These are phyloP conservation scores for Cuniculus paca DNA, from an alignment of 2,797 vertebrate genomes.

Conservation along the genomic window DNA sequence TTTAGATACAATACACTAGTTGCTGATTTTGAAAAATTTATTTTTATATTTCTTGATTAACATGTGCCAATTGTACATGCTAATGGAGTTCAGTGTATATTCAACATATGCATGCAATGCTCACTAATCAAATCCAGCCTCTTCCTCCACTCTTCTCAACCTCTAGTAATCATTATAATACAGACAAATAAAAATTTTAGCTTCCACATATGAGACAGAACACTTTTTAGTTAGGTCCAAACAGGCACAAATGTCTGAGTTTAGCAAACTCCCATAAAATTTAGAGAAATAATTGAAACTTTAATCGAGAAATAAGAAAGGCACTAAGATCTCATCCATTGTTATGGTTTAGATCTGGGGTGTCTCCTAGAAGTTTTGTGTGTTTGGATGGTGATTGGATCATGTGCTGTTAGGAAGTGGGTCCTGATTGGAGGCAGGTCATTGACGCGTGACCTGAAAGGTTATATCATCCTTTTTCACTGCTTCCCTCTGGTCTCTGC, in stretches of 20 bases:
- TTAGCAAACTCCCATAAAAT: constrained; percentile 5
- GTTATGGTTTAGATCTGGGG: background rate
- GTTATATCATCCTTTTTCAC: background rate
- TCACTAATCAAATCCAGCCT: background rate
- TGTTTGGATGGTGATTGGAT: background rate
- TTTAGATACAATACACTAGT: background rate
- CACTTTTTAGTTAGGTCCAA: background rate
- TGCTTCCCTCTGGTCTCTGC: background rate
- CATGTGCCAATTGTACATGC: background rate
- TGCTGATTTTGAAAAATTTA: background rate
- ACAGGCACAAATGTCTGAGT: background rate
- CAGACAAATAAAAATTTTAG: background rate
- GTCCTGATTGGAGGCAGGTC: background rate
- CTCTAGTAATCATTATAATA: background rate
- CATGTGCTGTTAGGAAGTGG: background rate
- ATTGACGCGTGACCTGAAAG: background rate
- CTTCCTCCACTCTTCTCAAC: background rate
- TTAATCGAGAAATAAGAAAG: background rate
- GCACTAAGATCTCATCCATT: background rate
- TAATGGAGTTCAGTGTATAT: background rate
- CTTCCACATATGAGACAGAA: background rate
- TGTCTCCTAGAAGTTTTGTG: background rate
- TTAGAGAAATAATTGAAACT: constrained; percentile 12
- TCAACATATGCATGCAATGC: background rate
- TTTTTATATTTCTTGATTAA: background rate